Conservation (phyloP, 1,140 invertebrate genomes). For the Tetranychus urticae region DNA sequence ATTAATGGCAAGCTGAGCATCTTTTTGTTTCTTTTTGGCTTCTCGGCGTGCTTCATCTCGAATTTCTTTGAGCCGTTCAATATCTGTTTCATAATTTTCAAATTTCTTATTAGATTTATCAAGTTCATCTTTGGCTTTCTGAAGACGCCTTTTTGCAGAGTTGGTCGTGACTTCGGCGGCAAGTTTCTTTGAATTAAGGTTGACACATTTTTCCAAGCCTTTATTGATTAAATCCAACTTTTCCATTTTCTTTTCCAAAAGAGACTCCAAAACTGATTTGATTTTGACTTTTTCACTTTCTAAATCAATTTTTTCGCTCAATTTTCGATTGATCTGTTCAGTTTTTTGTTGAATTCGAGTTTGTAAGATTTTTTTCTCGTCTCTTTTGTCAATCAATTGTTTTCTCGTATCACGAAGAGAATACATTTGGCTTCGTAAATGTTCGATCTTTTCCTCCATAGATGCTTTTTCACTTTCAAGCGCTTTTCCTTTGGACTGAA, state of each 20-base stretch:
- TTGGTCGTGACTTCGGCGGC: neutral
- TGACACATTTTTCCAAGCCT: neutral
- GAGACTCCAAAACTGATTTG: no score
- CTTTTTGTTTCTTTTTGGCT: slow-evolving; percentile 15
- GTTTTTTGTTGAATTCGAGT: neutral
- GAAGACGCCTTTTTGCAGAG: neutral
- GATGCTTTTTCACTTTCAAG: neutral
- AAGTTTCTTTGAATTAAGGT: no score
- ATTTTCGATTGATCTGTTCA: neutral
- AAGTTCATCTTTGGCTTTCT: slow-evolving; percentile 1
- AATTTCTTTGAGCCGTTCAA: slow-evolving; percentile 15
- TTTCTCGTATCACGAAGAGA: neutral
- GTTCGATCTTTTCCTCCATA: neutral
- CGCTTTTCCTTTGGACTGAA: neutral
- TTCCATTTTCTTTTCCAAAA: no score
- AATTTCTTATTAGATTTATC: neutral
- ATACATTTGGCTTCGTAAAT: neutral
- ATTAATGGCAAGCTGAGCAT: slow-evolving; percentile 2
- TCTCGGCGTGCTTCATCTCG: slow-evolving; percentile 16
- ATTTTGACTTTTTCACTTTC: no score
- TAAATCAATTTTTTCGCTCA: neutral
- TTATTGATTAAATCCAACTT: neutral
- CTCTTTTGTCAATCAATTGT: neutral
- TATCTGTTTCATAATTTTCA: slow-evolving; percentile 10
- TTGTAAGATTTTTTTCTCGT: neutral